Evolutionary conservation across 2,113 vertebrate species (phyloP).

Genomic region (Andinoacara biseriatus): DNA sequence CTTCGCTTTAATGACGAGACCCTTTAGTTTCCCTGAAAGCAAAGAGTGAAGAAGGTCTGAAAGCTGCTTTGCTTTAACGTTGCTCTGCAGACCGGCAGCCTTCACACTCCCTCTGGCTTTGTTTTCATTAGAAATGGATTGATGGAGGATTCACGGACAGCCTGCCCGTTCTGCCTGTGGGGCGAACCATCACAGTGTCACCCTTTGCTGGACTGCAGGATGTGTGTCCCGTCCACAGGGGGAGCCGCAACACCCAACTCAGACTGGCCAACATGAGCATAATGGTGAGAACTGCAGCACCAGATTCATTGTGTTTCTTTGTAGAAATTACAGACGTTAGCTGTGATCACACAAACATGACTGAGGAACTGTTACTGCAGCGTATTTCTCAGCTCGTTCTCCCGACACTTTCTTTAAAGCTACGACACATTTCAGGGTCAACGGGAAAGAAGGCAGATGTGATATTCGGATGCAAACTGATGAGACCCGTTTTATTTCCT

Average conservation of each 20-base stretch:
- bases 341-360: too few species aligned
- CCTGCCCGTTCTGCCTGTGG: conserved; percentile 86
- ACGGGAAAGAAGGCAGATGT: too few species aligned
- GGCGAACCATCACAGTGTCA: conserved; percentile 88
- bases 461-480: too few species aligned
- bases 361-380: too few species aligned
- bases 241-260: conserved; percentile 70
- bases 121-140: conserved; percentile 83
- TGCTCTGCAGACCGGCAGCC: background rate
- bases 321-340: too few species aligned
- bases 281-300: conserved; percentile 74
- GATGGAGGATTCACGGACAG: conserved; percentile 90
- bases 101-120: background rate
- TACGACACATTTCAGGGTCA: too few species aligned
- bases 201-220: conserved; percentile 87
- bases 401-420: too few species aligned
- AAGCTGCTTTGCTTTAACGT: background rate
- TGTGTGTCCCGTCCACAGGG: conserved; percentile 85
- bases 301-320: too few species aligned
- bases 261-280: conserved; percentile 85
- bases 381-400: too few species aligned
- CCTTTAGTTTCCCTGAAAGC: background rate
- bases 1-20: background rate
- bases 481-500: too few species aligned
- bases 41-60: background rate